Conservation (phyloP, 2,797 vertebrate genomes). For the Triplophysa yarkandensis region DNA sequence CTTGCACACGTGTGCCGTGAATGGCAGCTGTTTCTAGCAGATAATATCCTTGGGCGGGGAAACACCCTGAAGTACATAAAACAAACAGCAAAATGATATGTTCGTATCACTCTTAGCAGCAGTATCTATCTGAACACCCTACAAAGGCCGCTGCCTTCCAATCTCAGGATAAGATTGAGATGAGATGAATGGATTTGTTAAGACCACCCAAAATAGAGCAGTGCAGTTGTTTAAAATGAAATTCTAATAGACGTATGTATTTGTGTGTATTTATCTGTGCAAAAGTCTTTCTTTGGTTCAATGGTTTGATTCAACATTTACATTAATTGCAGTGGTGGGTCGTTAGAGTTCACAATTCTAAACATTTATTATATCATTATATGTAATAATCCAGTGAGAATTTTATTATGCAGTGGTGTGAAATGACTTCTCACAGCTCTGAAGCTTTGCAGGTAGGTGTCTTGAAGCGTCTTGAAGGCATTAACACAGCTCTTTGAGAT, state of each 20-base stretch:
- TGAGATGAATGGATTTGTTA: background rate
- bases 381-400: no score
- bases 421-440: no score
- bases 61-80: conserved; percentile 11
- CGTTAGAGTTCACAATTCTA: no score
- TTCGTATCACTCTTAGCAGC: background rate
- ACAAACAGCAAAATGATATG: background rate
- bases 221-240: conserved; percentile 5
- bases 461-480: no score
- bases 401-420: no score
- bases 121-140: background rate
- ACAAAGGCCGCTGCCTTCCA: background rate
- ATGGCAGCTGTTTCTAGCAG: conserved; percentile 48
- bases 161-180: background rate
- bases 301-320: no score
- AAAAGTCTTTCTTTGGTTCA: no score
- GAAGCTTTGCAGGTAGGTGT: no score
- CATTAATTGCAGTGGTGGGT: no score
- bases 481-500: no score
- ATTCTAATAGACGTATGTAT: background rate
- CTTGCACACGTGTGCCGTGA: conserved; percentile 1
- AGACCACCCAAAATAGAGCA: background rate
- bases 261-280: background rate
- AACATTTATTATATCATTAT: no score
- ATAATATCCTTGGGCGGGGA: conserved; percentile 38